Base-by-base conservation (phyloP, 2,113 vertebrate species). In the Lepidothrix coronata region DNA sequence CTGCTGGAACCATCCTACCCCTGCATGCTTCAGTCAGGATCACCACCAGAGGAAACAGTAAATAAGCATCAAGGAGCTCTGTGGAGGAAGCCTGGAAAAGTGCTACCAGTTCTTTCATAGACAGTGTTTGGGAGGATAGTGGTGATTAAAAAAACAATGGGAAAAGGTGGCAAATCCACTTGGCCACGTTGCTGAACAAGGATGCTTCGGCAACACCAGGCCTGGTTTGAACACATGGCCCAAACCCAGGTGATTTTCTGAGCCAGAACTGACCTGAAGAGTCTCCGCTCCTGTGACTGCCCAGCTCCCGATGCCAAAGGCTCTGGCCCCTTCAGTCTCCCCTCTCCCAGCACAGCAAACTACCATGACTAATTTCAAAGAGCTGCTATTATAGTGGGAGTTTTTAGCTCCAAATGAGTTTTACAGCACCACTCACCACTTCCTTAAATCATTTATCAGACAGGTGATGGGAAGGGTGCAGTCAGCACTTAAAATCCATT, bases 401-500 rank as follows among this genome's bases (percentile, higher is more conserved):
- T 27, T 62, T 81, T 79, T 5, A 41, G 16, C 39, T 90, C 66
- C 49, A 66, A 79, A 52, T 6, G 37, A 48, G 37, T 48, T 89
- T 55, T 55, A 73, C 70, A 48, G 70, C 58, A 49, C 35, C 39
- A 13, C 82, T 78, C 1, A 0, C 35, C 51, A 11, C 37, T 10
- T 66, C 6, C 70, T 65, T 91, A 61, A 90, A 93, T 88, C 12
- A 91, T 94, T 91, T 57, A 90, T 84, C 70, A 79, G 57, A 4
- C 0, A 39, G 73, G 66, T 52, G 72, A 76, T n/a, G 74, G 84
- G 52, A 39, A 84, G 16, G 48, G 54, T 31, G 31, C 49, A 48
- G 65, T 25, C 58, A 91, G 78, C 58, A 75, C 66, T 91, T 57
- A 78, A 2, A 23, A 33, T 35, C 85, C 62, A 61, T 68, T 95